Conservation (phyloP, 2,888 invertebrate species). For the Drosophila macrospina region DNA sequence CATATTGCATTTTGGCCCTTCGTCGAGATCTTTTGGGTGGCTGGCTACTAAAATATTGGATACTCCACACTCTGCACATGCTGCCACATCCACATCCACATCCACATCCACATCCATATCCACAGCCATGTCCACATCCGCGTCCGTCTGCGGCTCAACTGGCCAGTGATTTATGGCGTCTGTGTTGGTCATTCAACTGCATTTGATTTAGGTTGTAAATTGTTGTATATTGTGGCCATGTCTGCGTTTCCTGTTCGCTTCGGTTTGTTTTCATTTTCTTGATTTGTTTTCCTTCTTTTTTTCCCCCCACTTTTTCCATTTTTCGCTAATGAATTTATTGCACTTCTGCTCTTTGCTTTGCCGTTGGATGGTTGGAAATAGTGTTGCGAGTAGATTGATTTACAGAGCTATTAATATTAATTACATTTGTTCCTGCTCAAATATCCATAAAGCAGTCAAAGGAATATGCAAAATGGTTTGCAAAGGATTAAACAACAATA, state of each 20-base stretch:
- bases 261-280: slow-evolving; percentile 49
- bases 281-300: slow-evolving; percentile 16
- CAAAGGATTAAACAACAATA: not conserved
- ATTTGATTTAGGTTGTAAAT: slow-evolving; percentile 82
- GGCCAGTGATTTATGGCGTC: slow-evolving; percentile 80
- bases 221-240: slow-evolving; percentile 79
- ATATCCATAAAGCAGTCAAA: slow-evolving; percentile 5
- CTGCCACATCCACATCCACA: slow-evolving; percentile 25
- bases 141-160: slow-evolving; percentile 70
- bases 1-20: slow-evolving; percentile 77
- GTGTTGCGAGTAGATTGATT: slow-evolving; percentile 48
- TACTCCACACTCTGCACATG: slow-evolving; percentile 45
- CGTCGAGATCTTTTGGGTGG: slow-evolving; percentile 55
- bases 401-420: slow-evolving; percentile 58
- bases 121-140: slow-evolving; percentile 24
- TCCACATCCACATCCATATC: slow-evolving; percentile 18
- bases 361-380: slow-evolving; percentile 43
- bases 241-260: slow-evolving; percentile 68
- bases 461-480: slow-evolving; percentile 22
- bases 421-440: slow-evolving; percentile 31
- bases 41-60: slow-evolving; percentile 71
- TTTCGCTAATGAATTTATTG: slow-evolving; percentile 80
- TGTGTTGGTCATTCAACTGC: slow-evolving; percentile 82
- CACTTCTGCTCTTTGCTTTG: slow-evolving; percentile 44
- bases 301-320: slow-evolving; percentile 24